Percentiles rank a stretch among this genome's conserved stretches.
Conservation (phyloP, 2,888 invertebrate species). For the Mamestra brassicae region DNA sequence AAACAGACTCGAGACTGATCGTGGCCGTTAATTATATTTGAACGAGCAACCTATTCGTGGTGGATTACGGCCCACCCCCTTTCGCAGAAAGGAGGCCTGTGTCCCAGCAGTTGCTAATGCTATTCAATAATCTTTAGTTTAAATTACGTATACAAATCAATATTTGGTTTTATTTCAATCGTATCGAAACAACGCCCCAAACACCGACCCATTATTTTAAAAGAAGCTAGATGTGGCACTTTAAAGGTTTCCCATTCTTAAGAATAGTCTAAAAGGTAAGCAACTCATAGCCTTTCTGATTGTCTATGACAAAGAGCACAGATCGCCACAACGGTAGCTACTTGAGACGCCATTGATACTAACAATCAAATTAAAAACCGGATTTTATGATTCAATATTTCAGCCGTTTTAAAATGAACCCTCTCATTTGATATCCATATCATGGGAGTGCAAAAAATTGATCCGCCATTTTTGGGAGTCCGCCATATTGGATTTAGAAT, state of each 20-base stretch:
- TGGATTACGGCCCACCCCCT: too few species aligned
- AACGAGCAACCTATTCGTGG: not conserved
- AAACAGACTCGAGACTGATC: not conserved
- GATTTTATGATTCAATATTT: not conserved
- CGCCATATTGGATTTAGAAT: not conserved
- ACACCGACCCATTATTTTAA: slow-evolving; percentile 70
- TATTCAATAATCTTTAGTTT: slow-evolving; percentile 13
- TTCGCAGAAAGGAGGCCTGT: not conserved
- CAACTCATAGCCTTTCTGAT: slow-evolving; percentile 76
- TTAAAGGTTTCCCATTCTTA: slow-evolving; percentile 58
- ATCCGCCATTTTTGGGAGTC: too few species aligned
- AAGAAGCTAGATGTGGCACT: slow-evolving; percentile 80
- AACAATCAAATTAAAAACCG: not conserved
- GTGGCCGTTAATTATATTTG: not conserved
- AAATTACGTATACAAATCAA: slow-evolving; percentile 35
- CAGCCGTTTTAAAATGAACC: not conserved
- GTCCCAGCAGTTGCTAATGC: not conserved
- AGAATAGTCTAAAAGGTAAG: slow-evolving; percentile 63
- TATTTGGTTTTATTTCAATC: slow-evolving; percentile 36
- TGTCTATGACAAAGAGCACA: slow-evolving; percentile 20
- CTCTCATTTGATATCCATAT: not conserved
- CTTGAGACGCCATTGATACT: not conserved
- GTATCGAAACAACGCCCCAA: slow-evolving; percentile 78
- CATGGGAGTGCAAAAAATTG: not conserved
- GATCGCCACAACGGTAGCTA: not conserved